These are phyloP conservation scores for Pantala flavescens DNA, from an alignment of 1,140 invertebrate species.

Conservation along the genomic window DNA sequence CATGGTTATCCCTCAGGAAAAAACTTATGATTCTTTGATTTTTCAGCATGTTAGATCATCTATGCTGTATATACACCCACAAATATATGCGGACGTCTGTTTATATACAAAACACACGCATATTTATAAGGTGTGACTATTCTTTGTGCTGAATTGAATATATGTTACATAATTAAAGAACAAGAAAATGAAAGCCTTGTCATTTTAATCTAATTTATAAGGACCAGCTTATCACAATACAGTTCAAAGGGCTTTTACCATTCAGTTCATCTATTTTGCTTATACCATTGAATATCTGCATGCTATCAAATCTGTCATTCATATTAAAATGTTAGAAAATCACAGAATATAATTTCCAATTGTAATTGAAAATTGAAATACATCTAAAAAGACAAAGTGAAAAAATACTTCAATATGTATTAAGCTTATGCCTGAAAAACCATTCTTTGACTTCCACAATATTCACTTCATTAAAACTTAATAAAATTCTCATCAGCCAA, in stretches of 20 bases:
- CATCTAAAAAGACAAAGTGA: constrained; percentile 3
- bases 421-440: neutral
- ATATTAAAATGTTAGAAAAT: constrained; percentile 1
- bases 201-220: neutral
- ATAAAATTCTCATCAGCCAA: neutral
- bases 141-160: neutral
- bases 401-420: constrained; percentile 11
- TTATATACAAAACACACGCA: neutral
- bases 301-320: constrained; percentile 3
- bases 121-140: neutral
- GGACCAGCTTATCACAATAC: neutral
- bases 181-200: neutral
- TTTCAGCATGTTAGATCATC: neutral
- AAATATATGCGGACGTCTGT: too few species aligned
- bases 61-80: neutral
- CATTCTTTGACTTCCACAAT: neutral
- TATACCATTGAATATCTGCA: neutral
- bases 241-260: neutral
- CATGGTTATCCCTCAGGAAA: neutral
- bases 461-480: neutral
- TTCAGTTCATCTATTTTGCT: neutral
- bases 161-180: neutral
- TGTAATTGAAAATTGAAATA: constrained; percentile 1
- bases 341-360: constrained; percentile 8
- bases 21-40: neutral